Evolutionary conservation across 1,140 invertebrate genomes (phyloP), one percentile per base, ranked within the genome.

Genomic region (Drosophila triauraria): DNA sequence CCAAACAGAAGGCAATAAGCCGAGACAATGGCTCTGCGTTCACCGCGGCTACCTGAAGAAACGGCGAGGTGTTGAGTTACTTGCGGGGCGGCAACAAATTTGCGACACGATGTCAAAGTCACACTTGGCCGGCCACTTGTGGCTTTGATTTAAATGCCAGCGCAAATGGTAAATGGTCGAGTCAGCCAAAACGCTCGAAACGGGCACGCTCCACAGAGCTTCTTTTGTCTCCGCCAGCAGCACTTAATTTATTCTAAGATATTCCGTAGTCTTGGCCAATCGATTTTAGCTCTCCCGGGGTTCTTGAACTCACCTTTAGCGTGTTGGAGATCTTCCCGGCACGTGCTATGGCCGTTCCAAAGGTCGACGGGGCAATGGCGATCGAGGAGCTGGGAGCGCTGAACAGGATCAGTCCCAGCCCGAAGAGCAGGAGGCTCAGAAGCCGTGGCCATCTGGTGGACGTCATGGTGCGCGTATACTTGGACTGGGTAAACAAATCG

Each of bases 271-370:
- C 40, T 59, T 40, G 58, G 1, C 13, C 10, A 20, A 46, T 35
- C 15, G 10, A 47, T 47, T 17, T 4, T 12, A 23, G 4, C 20
- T 25, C 9, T 25, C 13, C 13, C 53, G 20, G 54, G 30, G 57
- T 50, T 47, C 20, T 59, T 40, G n/a, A 38, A 92, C 91, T 91
- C 59, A 93, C 94, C 93, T 95, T 94, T 91, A 94, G 93, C 51
- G 93, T 93, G 80, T 95, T 95, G 71, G 94, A 93, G 57, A 94
- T 93, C 67, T 93, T 94, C 4, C 94, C 94, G 13, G 94, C 94
- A 68, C 94, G 94, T 23, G 93, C 94, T 23, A 95, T 94, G 10
- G 94, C 94, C 46, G 94, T 94, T 9, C 94, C 94, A 42, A 95
- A 93, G 6, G 94, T 94, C 0, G 94, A 94, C 4, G 94, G 94